Conservation (phyloP, 2,113 vertebrate species). For the Muscicapa adusta region DNA sequence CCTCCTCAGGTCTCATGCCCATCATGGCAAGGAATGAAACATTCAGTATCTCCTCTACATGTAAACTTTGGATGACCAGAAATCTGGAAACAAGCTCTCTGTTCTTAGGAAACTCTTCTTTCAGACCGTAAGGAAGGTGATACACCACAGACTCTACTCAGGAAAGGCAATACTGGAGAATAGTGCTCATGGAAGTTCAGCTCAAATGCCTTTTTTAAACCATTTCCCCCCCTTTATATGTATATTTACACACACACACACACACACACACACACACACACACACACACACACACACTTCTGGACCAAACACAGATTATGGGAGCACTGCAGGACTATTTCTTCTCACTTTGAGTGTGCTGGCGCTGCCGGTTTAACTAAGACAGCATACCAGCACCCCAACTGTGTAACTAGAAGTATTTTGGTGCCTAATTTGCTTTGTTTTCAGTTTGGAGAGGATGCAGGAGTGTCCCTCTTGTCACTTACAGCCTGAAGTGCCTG, state of each 20-base stretch:
- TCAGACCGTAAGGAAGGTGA: not conserved
- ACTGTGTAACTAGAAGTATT: not conserved
- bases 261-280: not conserved
- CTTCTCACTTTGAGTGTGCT: not conserved
- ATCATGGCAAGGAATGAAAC: not conserved
- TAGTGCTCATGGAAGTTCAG: not conserved
- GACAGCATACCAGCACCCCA: not conserved
- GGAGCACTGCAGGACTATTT: not conserved
- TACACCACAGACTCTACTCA: not conserved
- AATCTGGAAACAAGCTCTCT: not conserved
- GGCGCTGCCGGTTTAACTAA: not conserved
- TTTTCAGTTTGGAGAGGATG: not conserved
- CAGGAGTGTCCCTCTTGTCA: not conserved
- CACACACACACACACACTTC: not conserved
- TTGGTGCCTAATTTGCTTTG: not conserved
- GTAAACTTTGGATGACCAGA: not conserved
- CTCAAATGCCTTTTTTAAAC: not conserved
- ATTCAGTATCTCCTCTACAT: not conserved
- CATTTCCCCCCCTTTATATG: fast-evolving
- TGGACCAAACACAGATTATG: not conserved
- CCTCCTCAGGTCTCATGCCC: not conserved
- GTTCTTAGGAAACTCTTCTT: not conserved
- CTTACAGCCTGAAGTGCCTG: not conserved
- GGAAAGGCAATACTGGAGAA: not conserved
- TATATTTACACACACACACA: not conserved